Base-by-base conservation (phyloP, 2,888 invertebrate species). In the Epirrita christyi region DNA sequence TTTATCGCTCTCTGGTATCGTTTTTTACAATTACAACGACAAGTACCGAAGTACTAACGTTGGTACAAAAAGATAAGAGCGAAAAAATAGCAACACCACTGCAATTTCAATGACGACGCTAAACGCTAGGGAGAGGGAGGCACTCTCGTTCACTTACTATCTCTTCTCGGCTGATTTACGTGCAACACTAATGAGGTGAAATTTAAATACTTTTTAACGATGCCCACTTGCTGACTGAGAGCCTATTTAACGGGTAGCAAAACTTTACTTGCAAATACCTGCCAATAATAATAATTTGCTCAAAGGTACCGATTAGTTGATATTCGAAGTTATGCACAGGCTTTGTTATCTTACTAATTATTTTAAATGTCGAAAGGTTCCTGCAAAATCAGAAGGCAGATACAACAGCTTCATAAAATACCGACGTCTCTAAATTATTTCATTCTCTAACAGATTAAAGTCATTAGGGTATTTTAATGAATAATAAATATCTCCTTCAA, bases 161-260 rank as follows among this genome's bases (percentile, higher is more conserved):
- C 71, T 61, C 71, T 78, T 70, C 64, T 67, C 66, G 65, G 63
- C 64, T 68, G 70, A 75, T 78, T 74, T 72, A 71, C 72, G 66
- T 65, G 60, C 64, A 64, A 65, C 69, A 66, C 46, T 54, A 49
- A 49, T 49, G 40, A 49, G 49, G 40, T 49, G 29, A 32, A 48
- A 48, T 48, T 38, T 50, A 28, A 41, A 44, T 61, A 47, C 47
- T 36, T 46, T 46, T 46, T 46, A 46, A 46, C 36, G 45, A 46
- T 34, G 45, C 21, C 15, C 10, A 44, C 38, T 14, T 14, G n/a
- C 3, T 9, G 6, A 11, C 43, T 32, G 29, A 6, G 32, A 11
- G 29, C 10, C 8, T 32, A 43, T 44, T 32, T 32, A 14, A 14
- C 32, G 32, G 32, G 32, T 11, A 28, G 28, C n/a, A 9, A 32